Evolutionary conservation across 1,140 invertebrate genomes (phyloP).

Genomic region (Temnothorax nylanderi): DNA sequence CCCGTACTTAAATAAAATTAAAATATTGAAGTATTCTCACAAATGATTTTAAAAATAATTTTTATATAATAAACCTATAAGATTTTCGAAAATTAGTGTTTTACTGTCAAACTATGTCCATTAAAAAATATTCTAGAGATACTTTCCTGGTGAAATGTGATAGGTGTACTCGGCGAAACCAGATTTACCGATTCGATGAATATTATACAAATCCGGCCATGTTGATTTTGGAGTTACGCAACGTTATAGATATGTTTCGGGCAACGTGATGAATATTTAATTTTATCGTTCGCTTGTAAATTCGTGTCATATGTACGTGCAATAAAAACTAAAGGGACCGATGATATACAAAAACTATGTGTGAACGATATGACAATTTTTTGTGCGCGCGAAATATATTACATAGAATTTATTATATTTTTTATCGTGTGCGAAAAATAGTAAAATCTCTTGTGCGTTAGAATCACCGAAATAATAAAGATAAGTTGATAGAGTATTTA

Average conservation of each 20-base stretch:
- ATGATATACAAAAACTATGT: not conserved
- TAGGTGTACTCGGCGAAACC: not conserved
- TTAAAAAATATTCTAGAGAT: slow-evolving; percentile 3
- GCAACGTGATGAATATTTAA: slow-evolving; percentile 43
- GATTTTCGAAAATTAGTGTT: not conserved
- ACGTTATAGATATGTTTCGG: not conserved
- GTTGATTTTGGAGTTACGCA: slow-evolving; percentile 48
- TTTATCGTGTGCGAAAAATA: not conserved
- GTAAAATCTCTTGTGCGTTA: not conserved
- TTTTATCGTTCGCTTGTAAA: slow-evolving; percentile 35
- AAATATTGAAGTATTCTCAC: not conserved
- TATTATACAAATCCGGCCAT: not conserved
- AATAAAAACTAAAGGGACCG: slow-evolving; percentile 18
- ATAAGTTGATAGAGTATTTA: not conserved
- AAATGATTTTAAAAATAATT: not conserved
- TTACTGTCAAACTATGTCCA: not conserved
- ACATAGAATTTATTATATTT: not conserved
- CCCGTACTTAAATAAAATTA: not conserved
- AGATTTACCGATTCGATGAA: slow-evolving; percentile 16
- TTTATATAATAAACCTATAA: too few relatives aligned
- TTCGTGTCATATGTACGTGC: not conserved
- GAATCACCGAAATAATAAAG: not conserved
- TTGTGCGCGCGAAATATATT: not conserved
- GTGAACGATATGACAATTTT: not conserved
- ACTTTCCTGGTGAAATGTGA: not conserved